These are phyloP conservation scores for Anthonomus grandis DNA, from an alignment of 1,140 invertebrate species.

Conservation along the genomic window DNA sequence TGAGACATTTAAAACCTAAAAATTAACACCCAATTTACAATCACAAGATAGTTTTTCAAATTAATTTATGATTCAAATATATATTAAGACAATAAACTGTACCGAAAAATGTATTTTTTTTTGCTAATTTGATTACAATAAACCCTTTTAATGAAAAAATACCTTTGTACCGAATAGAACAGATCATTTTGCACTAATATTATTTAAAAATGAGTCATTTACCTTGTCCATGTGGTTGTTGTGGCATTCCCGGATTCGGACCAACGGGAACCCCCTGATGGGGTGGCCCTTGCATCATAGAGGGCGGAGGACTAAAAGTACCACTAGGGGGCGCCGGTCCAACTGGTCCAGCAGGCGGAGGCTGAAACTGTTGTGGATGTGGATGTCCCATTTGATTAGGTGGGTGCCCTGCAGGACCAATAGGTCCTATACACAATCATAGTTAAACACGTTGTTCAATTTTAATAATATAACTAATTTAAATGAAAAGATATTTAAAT, in stretches of 20 bases:
- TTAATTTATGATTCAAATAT: too few species aligned
- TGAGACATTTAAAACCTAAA: too few species aligned
- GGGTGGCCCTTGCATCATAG: conserved; percentile 9
- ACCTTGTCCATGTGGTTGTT: not conserved
- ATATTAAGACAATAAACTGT: too few species aligned
- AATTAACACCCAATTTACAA: too few species aligned
- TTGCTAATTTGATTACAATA: too few species aligned
- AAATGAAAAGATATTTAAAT: too few species aligned
- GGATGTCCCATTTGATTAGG: conserved; percentile 9
- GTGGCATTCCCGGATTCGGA: conserved; percentile 3
- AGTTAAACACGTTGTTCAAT: not conserved
- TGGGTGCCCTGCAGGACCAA: not conserved
- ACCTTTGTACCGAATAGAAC: too few species aligned
- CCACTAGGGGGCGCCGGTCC: not conserved
- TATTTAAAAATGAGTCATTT: not conserved
- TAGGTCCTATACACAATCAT: not conserved
- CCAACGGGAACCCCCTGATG: conserved; percentile 13
- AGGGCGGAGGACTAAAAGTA: conserved; percentile 8
- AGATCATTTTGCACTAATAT: too few species aligned
- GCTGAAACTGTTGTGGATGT: conserved; percentile 13
- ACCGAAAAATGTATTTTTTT: too few species aligned
- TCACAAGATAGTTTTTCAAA: too few species aligned
- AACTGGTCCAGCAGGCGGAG: not conserved
- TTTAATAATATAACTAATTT: too few species aligned
- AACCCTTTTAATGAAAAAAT: too few species aligned